These are phyloP conservation scores for Laterallus jamaicensis DNA, from an alignment of 2,113 vertebrate genomes.

Conservation along the genomic window DNA sequence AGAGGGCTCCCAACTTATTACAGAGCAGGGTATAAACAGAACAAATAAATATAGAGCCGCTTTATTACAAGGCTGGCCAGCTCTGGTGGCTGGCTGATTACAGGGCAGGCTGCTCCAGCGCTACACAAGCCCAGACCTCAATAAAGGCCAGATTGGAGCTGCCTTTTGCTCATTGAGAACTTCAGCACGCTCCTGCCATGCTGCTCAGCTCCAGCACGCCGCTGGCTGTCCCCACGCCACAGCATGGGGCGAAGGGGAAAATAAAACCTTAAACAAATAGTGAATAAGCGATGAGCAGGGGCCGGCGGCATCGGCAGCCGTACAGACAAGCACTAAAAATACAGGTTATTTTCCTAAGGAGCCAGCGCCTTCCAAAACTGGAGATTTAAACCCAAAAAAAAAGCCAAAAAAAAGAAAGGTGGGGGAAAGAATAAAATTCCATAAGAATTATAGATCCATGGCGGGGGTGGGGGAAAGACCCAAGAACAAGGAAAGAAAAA, in stretches of 20 bases:
- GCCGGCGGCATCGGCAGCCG: neutral
- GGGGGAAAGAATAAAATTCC: neutral
- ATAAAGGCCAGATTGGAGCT: slow-evolving; percentile 77
- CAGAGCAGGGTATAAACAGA: slow-evolving; percentile 79
- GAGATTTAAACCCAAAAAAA: neutral
- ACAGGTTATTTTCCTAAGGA: slow-evolving; percentile 60
- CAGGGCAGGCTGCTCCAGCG: slow-evolving; percentile 75
- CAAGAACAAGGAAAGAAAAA: slow-evolving; percentile 62
- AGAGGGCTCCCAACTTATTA: slow-evolving; percentile 78
- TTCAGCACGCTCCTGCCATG: neutral
- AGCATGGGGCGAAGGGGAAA: neutral
- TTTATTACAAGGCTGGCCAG: slow-evolving; percentile 83
- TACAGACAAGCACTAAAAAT: slow-evolving; percentile 60
- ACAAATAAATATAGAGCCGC: slow-evolving; percentile 85
- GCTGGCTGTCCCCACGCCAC: neutral
- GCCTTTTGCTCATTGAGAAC: slow-evolving; percentile 63
- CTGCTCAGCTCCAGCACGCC: neutral
- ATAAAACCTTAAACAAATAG: slow-evolving; percentile 45
- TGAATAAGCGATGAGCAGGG: slow-evolving; percentile 37
- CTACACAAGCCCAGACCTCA: slow-evolving; percentile 75
- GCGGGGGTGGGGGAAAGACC: slow-evolving; percentile 49
- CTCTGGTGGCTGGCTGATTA: slow-evolving; percentile 81
- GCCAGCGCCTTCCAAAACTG: slow-evolving; percentile 45
- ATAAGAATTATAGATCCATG: slow-evolving; percentile 42
- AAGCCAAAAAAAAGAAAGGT: neutral